These are phyloP conservation scores for Varecia variegata DNA, from an alignment of 2,797 vertebrate species.

Conservation along the genomic window DNA sequence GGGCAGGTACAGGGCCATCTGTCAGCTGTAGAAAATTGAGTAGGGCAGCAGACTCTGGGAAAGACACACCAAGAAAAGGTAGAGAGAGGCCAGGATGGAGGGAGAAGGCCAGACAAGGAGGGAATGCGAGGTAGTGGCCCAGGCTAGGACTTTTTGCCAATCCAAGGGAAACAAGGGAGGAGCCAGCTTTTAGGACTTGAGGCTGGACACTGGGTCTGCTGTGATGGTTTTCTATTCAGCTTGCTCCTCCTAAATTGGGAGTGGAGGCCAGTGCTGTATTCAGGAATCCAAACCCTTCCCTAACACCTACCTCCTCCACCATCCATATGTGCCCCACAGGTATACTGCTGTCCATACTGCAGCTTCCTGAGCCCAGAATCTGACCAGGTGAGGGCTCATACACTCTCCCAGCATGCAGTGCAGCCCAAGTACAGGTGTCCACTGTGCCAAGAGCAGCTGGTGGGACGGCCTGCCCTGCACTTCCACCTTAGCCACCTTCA, in stretches of 20 bases:
- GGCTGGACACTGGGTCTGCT: neutral
- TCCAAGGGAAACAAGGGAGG: neutral
- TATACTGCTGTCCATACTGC: conserved; percentile 90
- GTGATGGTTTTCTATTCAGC: neutral
- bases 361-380: conserved; percentile 87
- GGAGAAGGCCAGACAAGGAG: neutral
- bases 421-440: conserved; percentile 91
- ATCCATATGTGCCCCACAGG: conserved; percentile 78
- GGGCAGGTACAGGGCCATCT: neutral
- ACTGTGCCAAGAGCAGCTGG: conserved; percentile 92
- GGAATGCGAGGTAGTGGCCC: neutral
- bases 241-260: neutral
- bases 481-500: conserved; percentile 83
- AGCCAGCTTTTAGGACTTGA: neutral
- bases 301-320: neutral
- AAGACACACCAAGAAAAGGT: neutral
- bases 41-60: neutral
- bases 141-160: neutral
- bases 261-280: neutral
- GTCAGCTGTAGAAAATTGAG: neutral
- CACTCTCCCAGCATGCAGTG: conserved; percentile 79
- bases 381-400: conserved; percentile 80
- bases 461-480: conserved; percentile 78
- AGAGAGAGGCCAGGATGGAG: neutral
- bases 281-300: neutral